Evolutionary conservation across 2,888 invertebrate species (phyloP).

Genomic region (Drosophila dives): DNA sequence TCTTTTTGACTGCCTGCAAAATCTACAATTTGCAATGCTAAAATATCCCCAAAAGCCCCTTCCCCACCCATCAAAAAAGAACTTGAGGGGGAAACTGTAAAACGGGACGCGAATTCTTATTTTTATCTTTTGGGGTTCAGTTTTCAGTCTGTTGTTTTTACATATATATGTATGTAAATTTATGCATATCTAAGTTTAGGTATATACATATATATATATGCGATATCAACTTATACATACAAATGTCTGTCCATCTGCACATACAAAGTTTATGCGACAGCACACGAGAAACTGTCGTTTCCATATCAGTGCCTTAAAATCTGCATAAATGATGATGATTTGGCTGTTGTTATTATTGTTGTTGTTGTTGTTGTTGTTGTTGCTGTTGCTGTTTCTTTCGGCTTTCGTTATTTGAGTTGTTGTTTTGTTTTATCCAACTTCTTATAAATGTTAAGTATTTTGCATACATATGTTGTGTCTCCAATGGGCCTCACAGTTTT

Average conservation of each 20-base stretch:
- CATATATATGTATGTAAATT: slow-evolving; percentile 65
- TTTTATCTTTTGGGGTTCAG: slow-evolving; percentile 24
- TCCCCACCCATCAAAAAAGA: not conserved
- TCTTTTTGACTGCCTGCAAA: slow-evolving; percentile 31
- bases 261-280: slow-evolving; percentile 24
- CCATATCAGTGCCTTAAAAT: slow-evolving; percentile 71
- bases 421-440: slow-evolving; percentile 45
- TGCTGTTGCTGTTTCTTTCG: slow-evolving; percentile 27
- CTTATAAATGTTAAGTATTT: slow-evolving; percentile 66
- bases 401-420: slow-evolving; percentile 66
- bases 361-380: slow-evolving; percentile 11
- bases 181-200: slow-evolving; percentile 68
- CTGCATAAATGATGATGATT: slow-evolving; percentile 81
- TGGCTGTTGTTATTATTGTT: slow-evolving; percentile 25
- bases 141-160: slow-evolving; percentile 49
- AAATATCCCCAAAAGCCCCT: slow-evolving; percentile 54
- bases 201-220: slow-evolving; percentile 14
- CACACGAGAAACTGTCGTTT: slow-evolving; percentile 57
- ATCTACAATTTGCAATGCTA: slow-evolving; percentile 78
- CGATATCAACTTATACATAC: slow-evolving; percentile 12
- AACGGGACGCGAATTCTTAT: slow-evolving; percentile 39
- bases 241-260: slow-evolving; percentile 20
- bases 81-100: not conserved
- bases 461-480: slow-evolving; percentile 50
- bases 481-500: slow-evolving; percentile 37